Base-by-base conservation (phyloP, 2,797 vertebrate species). In the Pampus argenteus region DNA sequence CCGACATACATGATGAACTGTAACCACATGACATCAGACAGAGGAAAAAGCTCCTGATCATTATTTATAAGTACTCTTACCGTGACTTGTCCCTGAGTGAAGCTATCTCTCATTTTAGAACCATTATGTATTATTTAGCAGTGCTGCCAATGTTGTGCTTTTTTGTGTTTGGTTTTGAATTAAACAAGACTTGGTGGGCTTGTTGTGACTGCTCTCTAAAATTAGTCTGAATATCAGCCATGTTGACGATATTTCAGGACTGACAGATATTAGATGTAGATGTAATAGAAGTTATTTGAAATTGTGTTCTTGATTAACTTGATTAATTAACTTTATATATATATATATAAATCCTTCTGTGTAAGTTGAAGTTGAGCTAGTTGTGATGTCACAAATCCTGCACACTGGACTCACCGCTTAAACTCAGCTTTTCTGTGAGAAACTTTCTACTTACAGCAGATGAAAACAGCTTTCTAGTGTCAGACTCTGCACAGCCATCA, bases 91-190 rank as follows among this genome's bases (percentile, higher is more conserved):
- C 76, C 66, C 73, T 52, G 58, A 76, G 70, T 71, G 73, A 85
- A 65, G 73, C 75, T 26, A 28, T 72, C 67, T 84, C 84, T 88
- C 74, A 68, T 74, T 86, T 85, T 86, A 85, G 85, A 83, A 67
- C 50, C 36, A 3, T n/a, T n/a, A 55, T 89, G 62, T 68, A 90
- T 90, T 90, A 91, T 90, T 90, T 74, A 90, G 36, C 61, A 59
- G 13, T 13, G 44, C 71, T 81, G 78, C 71, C 71, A 72, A 79
- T 86, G 72, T 66, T 75, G 28, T 70, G 65, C 59, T 74, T 75
- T 75, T 78, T 79, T 74, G 61, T 73, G 62, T 81, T 79, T 76
- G 55, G 45, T 67, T 66, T 75, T 76, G 51, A 86, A 78, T 82
- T 73, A 72, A 81, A 81, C 54, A 78, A 38, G 63, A 86, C 58